phyloP scores from a whole-genome alignment of 2,113 vertebrate species.

The Pluvialis apricaria region DNA sequence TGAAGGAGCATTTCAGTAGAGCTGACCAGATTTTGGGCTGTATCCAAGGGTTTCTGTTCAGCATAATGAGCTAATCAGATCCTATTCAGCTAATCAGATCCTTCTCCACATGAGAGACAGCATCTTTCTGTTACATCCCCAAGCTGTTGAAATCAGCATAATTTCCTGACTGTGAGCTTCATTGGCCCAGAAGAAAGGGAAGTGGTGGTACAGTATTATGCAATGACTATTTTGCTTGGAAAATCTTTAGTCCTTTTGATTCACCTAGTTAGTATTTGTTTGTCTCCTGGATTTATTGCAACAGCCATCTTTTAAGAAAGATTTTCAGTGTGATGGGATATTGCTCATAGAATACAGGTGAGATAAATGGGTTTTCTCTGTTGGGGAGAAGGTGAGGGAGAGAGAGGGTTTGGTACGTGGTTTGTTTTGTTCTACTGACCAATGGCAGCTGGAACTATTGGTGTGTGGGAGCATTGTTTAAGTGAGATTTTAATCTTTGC shows the following conservation, averaged over 20 bases:
- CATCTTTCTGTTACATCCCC: background rate
- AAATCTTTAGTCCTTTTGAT: background rate
- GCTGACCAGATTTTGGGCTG: background rate
- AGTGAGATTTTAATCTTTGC: background rate
- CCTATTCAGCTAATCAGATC: background rate
- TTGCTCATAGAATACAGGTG: background rate
- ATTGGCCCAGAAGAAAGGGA: slow-evolving; percentile 6
- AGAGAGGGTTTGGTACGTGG: background rate
- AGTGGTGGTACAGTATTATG: background rate
- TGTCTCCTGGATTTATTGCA: background rate
- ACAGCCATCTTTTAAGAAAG: background rate
- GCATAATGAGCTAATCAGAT: background rate
- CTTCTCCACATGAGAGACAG: background rate
- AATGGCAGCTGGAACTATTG: background rate
- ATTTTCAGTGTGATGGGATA: background rate
- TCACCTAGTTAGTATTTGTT: background rate
- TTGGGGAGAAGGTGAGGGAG: background rate
- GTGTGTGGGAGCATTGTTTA: accelerated
- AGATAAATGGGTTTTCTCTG: background rate
- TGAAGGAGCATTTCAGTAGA: background rate
- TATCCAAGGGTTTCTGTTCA: background rate
- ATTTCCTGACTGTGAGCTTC: background rate
- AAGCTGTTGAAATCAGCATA: background rate
- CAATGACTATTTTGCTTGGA: background rate
- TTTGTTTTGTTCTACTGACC: accelerated